A percentile compares a stretch with the other conserved stretches of the same genome.
phyloP scores from a whole-genome alignment of 1,140 invertebrate species.

The Drosophila nannoptera region DNA sequence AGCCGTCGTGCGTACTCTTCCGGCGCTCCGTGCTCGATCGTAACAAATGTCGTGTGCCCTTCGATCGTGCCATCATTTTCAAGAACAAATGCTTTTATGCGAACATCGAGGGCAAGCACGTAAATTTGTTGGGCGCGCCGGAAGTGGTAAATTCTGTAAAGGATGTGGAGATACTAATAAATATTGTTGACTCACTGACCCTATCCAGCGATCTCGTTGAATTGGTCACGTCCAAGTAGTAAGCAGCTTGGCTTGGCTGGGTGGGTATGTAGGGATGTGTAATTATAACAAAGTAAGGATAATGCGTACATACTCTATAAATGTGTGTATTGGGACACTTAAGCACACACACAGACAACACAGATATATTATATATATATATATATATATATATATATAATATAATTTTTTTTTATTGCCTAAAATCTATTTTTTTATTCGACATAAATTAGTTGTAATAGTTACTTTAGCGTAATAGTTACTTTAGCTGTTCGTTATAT shows the following conservation, averaged over 20 bases:
- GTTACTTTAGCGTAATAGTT: conserved; percentile 66
- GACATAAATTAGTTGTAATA: conserved; percentile 70
- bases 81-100: conserved; percentile 77
- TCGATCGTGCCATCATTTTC: conserved; percentile 77
- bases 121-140: conserved; percentile 72
- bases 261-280: conserved; percentile 12
- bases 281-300: conserved; percentile 6
- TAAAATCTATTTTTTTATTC: conserved; percentile 54
- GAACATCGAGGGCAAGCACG: conserved; percentile 78
- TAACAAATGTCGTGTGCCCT: conserved; percentile 62
- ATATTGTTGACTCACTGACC: conserved; percentile 67
- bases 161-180: conserved; percentile 73
- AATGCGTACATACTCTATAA: conserved; percentile 1
- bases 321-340: background rate
- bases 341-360: conserved; percentile 1
- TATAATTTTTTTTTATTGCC: conserved; percentile 41
- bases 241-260: background rate
- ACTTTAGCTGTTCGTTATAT: conserved; percentile 54
- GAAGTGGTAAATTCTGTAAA: conserved; percentile 45
- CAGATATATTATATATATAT: conserved; percentile 3
- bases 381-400: conserved; percentile 9
- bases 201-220: conserved; percentile 67
- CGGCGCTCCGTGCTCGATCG: conserved; percentile 54
- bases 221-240: conserved; percentile 56
- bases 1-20: conserved; percentile 76